A percentile compares a stretch with the other conserved stretches of the same genome.
Conservation (phyloP, 2,113 vertebrate genomes). For the Platichthys flesus region DNA sequence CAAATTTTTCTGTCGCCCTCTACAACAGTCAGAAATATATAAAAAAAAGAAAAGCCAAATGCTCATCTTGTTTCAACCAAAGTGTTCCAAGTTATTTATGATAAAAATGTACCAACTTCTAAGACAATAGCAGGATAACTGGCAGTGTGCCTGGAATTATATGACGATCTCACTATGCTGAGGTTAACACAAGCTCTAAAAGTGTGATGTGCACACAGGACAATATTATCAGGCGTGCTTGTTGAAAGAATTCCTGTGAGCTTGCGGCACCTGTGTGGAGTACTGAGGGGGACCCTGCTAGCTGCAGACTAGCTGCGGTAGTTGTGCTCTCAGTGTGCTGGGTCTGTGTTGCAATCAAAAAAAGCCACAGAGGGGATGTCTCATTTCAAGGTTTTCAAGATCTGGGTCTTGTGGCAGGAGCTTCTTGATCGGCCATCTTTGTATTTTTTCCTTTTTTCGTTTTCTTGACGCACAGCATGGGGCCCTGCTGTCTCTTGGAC, state of each 20-base stretch:
- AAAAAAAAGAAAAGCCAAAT: slow-evolving; percentile 75
- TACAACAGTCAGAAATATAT: slow-evolving; percentile 52
- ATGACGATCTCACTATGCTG: slow-evolving; percentile 24
- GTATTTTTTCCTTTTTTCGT: not conserved
- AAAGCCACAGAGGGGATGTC: slow-evolving; percentile 19
- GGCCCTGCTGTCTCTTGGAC: slow-evolving; percentile 47
- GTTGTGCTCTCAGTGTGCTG: not conserved
- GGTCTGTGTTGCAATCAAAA: slow-evolving; percentile 14
- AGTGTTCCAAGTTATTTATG: slow-evolving; percentile 74
- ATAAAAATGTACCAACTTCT: slow-evolving; percentile 38
- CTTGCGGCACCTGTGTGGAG: slow-evolving; percentile 45
- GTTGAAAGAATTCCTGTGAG: slow-evolving; percentile 40
- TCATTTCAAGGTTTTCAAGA: slow-evolving; percentile 33
- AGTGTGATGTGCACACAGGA: slow-evolving; percentile 45
- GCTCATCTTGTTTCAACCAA: slow-evolving; percentile 80
- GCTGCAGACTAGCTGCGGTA: slow-evolving; percentile 17
- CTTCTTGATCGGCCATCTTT: slow-evolving; percentile 16
- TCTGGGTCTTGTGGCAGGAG: slow-evolving; percentile 34
- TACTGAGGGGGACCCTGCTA: not conserved
- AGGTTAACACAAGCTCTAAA: slow-evolving; percentile 47
- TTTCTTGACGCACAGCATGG: slow-evolving; percentile 36
- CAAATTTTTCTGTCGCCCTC: slow-evolving; percentile 65
- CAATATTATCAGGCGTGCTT: slow-evolving; percentile 19
- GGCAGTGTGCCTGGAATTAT: slow-evolving; percentile 41
- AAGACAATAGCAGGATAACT: slow-evolving; percentile 31